Evolutionary conservation across 2,113 vertebrate species (phyloP), one percentile per base, ranked within the genome.

Genomic region (Xiphorhynchus elegans): DNA sequence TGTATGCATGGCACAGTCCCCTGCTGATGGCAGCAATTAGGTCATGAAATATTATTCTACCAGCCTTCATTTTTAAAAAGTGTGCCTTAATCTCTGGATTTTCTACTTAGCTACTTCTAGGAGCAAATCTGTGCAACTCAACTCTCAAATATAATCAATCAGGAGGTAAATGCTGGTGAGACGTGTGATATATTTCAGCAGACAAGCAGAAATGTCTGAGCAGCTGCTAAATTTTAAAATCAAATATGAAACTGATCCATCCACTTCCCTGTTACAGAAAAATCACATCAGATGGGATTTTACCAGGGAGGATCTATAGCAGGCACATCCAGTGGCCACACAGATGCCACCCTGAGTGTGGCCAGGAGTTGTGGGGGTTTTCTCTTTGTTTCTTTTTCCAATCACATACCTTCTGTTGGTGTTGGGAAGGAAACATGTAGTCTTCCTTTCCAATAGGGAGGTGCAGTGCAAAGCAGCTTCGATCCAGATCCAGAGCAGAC

Each of bases 71-170:
- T 93, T 92, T 62, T 47, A 4, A 68, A 44, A 69, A 60, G 13
- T 28, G 4, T 68, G 49, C 31, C 87, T 93, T 87, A 69, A 73
- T 79, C 62, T 87, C 78, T 76, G 78, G 37, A 58, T 87, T 92
- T 95, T 84, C 86, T 91, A 53, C 74, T 75, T 78, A 82, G 66
- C 77, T 67, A 39, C 62, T 93, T 89, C 53, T 49, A 66, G 84
- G 60, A 94, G 49, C 5, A 0, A 91, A 91, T 79, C 76, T 79
- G 8, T 67, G 47, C 89, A 94, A 50, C 49, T 88, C 35, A 56
- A 1, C 31, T 70, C 35, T 84, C 33, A 67, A 53, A 70, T 44
- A 4, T 13, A 63, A 73, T 46, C 81, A 58, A 2, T 10, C 62
- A 59, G 47, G 69, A 84, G 29, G 14, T 44, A 73, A 90, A 79